phyloP scores from a whole-genome alignment of 2,888 invertebrate genomes.

The Dryomyza anilis region DNA sequence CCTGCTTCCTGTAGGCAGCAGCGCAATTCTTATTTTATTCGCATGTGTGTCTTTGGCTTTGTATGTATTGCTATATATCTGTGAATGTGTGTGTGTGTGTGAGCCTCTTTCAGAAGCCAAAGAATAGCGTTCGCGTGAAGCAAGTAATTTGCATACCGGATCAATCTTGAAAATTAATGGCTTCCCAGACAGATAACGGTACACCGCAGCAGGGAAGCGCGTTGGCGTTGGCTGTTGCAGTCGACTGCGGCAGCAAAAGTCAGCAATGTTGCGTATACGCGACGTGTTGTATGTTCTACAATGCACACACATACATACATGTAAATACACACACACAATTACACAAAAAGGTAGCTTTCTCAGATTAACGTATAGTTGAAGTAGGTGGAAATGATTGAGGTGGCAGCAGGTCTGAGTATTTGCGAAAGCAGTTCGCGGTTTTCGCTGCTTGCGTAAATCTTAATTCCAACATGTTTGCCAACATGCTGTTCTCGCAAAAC shows the following conservation, averaged over 20 bases:
- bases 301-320: neutral
- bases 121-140: too few relatives aligned
- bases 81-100: constrained; percentile 40
- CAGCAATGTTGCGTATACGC: too few relatives aligned
- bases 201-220: constrained; percentile 39
- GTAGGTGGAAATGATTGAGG: too few relatives aligned
- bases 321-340: neutral
- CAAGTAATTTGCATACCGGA: constrained; percentile 58
- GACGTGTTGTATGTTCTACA: neutral
- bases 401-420: neutral
- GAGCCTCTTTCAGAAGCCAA: too few relatives aligned
- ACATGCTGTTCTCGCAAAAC: neutral
- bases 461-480: constrained; percentile 10
- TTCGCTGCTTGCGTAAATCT: constrained; percentile 11
- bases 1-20: neutral
- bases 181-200: constrained; percentile 56
- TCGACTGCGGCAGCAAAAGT: neutral
- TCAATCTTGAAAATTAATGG: constrained; percentile 59
- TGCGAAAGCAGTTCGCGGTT: neutral
- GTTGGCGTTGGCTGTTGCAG: neutral
- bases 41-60: neutral
- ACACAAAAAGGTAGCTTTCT: constrained; percentile 9
- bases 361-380: too few relatives aligned
- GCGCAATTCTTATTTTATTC: too few relatives aligned
- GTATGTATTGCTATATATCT: neutral